Percentiles rank a stretch among this genome's conserved stretches.
These are phyloP conservation scores for Otus sunia DNA, from an alignment of 2,113 vertebrate genomes.

Conservation along the genomic window DNA sequence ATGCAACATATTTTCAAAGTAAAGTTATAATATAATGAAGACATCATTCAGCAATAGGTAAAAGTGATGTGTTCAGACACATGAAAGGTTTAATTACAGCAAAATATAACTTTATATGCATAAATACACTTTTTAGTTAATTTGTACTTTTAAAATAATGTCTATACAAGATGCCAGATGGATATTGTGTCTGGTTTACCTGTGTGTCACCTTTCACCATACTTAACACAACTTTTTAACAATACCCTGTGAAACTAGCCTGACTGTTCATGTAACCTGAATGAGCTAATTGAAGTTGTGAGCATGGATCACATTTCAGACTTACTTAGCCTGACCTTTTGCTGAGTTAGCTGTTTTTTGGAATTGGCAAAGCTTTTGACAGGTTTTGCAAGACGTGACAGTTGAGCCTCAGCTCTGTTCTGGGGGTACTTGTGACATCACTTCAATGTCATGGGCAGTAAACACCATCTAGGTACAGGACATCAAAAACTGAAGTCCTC, in stretches of 20 bases:
- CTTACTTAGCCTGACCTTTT: neutral
- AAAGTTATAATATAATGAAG: neutral
- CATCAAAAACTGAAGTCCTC: neutral
- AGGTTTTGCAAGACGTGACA: neutral
- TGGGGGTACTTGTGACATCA: neutral
- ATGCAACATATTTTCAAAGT: neutral
- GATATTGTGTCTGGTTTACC: neutral
- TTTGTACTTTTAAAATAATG: neutral
- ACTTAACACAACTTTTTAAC: neutral
- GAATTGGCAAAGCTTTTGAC: neutral
- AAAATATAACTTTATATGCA: neutral
- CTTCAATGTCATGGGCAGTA: neutral
- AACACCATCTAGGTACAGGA: neutral
- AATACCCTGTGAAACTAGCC: neutral
- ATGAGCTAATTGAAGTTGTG: neutral
- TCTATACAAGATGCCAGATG: neutral
- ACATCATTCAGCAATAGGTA: neutral
- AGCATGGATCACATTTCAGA: neutral
- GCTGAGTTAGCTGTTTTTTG: neutral
- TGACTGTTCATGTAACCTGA: neutral
- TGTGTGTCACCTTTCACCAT: neutral
- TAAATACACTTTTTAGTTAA: neutral
- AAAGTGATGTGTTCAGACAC: neutral
- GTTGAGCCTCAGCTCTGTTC: neutral
- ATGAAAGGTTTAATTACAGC: neutral